phyloP scores from a whole-genome alignment of 2,797 vertebrate species.

The Pseudochaenichthys georgianus region DNA sequence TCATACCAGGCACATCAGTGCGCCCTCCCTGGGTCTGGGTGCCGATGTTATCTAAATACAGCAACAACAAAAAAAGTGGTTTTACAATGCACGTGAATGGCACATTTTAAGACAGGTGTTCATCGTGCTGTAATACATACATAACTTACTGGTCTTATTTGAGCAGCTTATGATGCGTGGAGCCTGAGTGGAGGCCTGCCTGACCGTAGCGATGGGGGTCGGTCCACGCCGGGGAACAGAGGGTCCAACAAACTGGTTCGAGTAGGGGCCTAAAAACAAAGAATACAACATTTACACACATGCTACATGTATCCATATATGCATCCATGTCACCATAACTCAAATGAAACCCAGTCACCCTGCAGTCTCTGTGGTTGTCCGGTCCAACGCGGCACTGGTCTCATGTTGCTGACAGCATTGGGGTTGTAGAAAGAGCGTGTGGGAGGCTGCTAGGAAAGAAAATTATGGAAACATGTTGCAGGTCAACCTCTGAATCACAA shows the following conservation, averaged over 20 bases:
- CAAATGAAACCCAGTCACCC: constrained; percentile 78
- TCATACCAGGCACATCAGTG: constrained; percentile 70
- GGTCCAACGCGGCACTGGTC: constrained; percentile 89
- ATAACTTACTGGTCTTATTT: constrained; percentile 90
- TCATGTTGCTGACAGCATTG: constrained; percentile 85
- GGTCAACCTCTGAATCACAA: neutral
- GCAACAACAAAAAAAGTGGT: constrained; percentile 4
- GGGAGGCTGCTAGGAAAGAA: constrained; percentile 63
- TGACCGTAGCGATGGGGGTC: constrained; percentile 88
- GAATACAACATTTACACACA: neutral
- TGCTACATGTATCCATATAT: neutral
- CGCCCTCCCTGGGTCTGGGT: constrained; percentile 91
- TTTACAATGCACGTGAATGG: accelerated
- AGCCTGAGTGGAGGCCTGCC: constrained; percentile 92
- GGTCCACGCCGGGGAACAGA: constrained; percentile 80
- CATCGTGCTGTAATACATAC: neutral
- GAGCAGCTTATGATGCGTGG: constrained; percentile 82
- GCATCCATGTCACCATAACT: neutral
- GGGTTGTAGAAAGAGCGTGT: constrained; percentile 83
- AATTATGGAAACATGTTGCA: neutral
- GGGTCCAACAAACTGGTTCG: constrained; percentile 79
- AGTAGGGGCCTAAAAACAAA: constrained; percentile 75
- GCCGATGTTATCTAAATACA: constrained; percentile 91
- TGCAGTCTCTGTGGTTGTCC: constrained; percentile 86
- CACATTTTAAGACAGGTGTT: neutral